A percentile compares a stretch with the other conserved stretches of the same genome.
phyloP scores from a whole-genome alignment of 2,797 vertebrate genomes.

The Acipenser transmontanus region DNA sequence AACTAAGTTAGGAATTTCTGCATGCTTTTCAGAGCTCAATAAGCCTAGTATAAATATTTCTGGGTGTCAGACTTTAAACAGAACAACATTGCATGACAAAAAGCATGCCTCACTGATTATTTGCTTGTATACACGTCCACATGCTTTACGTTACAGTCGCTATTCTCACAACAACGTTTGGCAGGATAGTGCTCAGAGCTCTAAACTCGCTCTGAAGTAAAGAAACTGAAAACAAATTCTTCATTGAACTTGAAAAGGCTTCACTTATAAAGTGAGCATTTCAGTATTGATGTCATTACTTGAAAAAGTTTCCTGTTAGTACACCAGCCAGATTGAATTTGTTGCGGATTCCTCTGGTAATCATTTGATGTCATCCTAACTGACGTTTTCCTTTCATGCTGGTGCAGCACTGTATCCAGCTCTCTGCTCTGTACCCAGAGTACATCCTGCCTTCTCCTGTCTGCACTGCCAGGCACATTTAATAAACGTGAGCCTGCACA shows the following conservation, averaged over 20 bases:
- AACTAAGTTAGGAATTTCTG: background rate
- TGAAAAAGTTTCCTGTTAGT: conserved; percentile 31
- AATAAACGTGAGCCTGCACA: too few relatives aligned
- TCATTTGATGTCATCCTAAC: too few relatives aligned
- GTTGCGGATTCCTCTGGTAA: too few relatives aligned
- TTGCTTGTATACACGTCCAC: background rate
- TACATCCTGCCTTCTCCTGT: too few relatives aligned
- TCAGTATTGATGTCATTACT: conserved; percentile 32
- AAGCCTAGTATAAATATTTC: background rate
- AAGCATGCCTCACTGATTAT: too few relatives aligned
- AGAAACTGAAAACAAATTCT: conserved; percentile 36
- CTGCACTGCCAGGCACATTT: too few relatives aligned
- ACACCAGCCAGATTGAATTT: background rate
- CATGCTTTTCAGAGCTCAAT: background rate
- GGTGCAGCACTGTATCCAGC: too few relatives aligned
- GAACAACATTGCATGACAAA: background rate
- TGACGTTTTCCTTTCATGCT: too few relatives aligned
- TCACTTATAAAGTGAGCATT: conserved; percentile 19
- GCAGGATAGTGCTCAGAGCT: conserved; percentile 1
- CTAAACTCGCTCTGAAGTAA: conserved; percentile 11
- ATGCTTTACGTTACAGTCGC: background rate
- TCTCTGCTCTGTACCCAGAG: too few relatives aligned
- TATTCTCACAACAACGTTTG: conserved; percentile 7
- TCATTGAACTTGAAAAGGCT: conserved; percentile 13
- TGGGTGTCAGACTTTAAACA: background rate